Base-by-base conservation (phyloP, 2,797 vertebrate genomes). In the Carapus acus region DNA sequence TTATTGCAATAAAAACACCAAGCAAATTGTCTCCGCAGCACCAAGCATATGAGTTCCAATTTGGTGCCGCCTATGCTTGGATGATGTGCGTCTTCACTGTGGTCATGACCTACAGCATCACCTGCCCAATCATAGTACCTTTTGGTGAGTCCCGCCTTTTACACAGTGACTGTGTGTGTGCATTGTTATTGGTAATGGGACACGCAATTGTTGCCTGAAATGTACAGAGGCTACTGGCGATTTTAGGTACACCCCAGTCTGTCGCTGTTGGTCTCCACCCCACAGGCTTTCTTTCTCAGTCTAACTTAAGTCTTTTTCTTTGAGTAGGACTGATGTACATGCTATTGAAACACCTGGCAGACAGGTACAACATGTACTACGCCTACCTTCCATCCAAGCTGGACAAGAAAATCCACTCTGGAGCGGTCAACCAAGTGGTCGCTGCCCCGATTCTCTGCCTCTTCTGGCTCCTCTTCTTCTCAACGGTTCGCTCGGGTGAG, bases 31-130 rank as follows among this genome's bases (percentile, higher is more conserved):
- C 43, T 73, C 66, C 41, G 54, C 69, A 99, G 96, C 93, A 97
- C 74, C 96, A 99, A 84, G 96, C 96, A 19, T 99, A 95, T 1
- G 96, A 99, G 86, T 99, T 98, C 86, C 96, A 98, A 88, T 99
- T 99, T 16, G 96, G 95, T 8, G 93, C 95, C 18, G 96, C 94
- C 48, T 99, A 99, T 0, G 96, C 94, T 42, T 99, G 96, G 96
- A 94, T 99, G 94, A 98, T 99, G 96, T 95, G 92, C 0, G 92
- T 99, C 75, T 98, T 98, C 84, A 98, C 96, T 15, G 96, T 98
- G 66, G 96, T 95, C 48, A 99, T 99, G 96, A 96, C 96, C 29
- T 98, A 99, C 88, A 99, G 96, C 86, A 99, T 99, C 88, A 98
- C 92, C 59, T 99, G 96, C 69, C 96, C 96, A 31, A 98, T 99